Evolutionary conservation across 1,140 invertebrate species (phyloP).

Genomic region (Meloidogyne hapla): DNA sequence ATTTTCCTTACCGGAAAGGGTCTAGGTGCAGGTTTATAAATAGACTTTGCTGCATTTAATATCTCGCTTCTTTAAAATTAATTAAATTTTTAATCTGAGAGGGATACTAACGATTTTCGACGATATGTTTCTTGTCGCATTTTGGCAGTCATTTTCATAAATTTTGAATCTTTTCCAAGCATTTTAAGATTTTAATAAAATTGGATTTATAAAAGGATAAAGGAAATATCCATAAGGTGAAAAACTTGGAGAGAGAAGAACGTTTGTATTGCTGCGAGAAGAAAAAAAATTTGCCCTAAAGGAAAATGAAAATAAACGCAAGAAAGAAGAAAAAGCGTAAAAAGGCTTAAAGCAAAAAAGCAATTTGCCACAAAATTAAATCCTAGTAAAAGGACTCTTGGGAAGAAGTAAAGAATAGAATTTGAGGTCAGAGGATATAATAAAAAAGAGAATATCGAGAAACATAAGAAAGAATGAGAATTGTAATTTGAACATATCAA

Average conservation of each 20-base stretch:
- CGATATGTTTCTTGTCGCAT: not conserved
- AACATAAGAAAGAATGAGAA: not conserved
- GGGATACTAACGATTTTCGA: not conserved
- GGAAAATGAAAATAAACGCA: not conserved
- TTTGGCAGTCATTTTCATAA: slow-evolving; percentile 1
- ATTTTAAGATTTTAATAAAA: not conserved
- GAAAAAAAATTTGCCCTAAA: not conserved
- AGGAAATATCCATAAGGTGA: not conserved
- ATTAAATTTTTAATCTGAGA: not conserved
- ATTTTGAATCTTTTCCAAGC: slow-evolving; percentile 1
- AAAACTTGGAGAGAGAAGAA: not conserved
- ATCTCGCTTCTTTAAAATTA: slow-evolving; percentile 15
- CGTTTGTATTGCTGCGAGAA: not conserved
- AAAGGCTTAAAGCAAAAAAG: not conserved
- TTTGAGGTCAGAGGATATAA: not conserved
- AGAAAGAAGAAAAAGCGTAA: not conserved
- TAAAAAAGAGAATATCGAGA: not conserved
- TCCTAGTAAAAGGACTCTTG: not conserved
- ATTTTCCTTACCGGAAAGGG: slow-evolving; percentile 9
- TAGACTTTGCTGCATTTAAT: not conserved
- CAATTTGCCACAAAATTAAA: slow-evolving; percentile 6
- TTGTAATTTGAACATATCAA: not conserved
- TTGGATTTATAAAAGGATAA: not conserved
- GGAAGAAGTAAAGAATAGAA: not conserved
- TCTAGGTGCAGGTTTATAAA: slow-evolving; percentile 10